A percentile compares a stretch with the other conserved stretches of the same genome.
These are phyloP conservation scores for Drosophila mimica DNA, from an alignment of 2,888 invertebrate species.

Conservation along the genomic window DNA sequence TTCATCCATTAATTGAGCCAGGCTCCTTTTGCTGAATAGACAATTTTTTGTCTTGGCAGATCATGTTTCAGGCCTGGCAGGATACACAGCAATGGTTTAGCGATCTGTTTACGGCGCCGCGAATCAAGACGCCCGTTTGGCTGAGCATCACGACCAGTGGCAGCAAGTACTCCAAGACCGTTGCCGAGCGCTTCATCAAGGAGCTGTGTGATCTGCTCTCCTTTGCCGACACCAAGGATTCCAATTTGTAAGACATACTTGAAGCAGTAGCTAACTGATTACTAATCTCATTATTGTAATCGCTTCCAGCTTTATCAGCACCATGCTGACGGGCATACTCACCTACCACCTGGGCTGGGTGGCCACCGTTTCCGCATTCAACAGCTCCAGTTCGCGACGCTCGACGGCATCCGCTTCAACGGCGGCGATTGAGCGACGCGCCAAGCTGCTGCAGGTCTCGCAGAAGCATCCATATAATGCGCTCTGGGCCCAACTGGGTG, in stretches of 20 bases:
- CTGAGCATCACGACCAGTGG: constrained; percentile 86
- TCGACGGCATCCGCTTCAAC: constrained; percentile 60
- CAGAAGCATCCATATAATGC: constrained; percentile 93
- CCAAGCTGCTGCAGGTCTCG: constrained; percentile 87
- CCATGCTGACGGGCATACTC: constrained; percentile 93
- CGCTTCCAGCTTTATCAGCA: constrained; percentile 93
- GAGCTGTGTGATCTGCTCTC: constrained; percentile 89
- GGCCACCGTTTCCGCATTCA: constrained; percentile 88
- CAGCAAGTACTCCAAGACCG: constrained; percentile 83
- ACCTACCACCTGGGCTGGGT: constrained; percentile 97
- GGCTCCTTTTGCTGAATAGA: neutral
- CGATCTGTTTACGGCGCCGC: constrained; percentile 89
- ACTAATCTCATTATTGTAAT: constrained; percentile 69
- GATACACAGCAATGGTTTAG: constrained; percentile 86
- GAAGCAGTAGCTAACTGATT: neutral
- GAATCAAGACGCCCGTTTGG: constrained; percentile 89
- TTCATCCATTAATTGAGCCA: neutral
- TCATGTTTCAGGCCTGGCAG: constrained; percentile 86
- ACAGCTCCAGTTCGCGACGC: constrained; percentile 74
- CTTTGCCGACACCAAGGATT: constrained; percentile 92
- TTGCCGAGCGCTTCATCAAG: constrained; percentile 86
- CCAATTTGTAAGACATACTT: constrained; percentile 91
- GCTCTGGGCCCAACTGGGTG: constrained; percentile 94
- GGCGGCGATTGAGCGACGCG: constrained; percentile 83
- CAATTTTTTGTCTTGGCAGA: constrained; percentile 54